These are phyloP conservation scores for Heteromormyrus szaboi DNA, from an alignment of 2,797 vertebrate species.

Conservation along the genomic window DNA sequence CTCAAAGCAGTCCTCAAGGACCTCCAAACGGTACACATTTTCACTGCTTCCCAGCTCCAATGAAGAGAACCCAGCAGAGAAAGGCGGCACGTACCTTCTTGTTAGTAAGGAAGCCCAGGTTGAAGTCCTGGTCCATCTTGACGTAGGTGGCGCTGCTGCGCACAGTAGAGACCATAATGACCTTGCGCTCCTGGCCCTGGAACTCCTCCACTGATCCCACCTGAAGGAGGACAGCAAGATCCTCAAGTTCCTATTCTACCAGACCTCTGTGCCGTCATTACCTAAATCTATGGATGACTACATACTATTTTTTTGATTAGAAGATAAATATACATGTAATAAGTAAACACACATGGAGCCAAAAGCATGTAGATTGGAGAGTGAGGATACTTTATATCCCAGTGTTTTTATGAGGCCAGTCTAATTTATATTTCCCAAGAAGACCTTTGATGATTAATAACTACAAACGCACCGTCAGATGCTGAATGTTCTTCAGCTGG, in stretches of 20 bases:
- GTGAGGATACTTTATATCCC: neutral
- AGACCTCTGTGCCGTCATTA: neutral
- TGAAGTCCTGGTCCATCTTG: slow-evolving; percentile 74
- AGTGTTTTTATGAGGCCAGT: neutral
- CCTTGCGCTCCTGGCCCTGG: slow-evolving; percentile 82
- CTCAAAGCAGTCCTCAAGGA: neutral
- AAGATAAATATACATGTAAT: neutral
- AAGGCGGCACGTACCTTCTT: slow-evolving; percentile 66
- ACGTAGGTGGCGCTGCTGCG: slow-evolving; percentile 73
- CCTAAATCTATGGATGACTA: neutral
- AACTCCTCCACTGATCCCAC: slow-evolving; percentile 93
- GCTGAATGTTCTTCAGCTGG: slow-evolving; percentile 60
- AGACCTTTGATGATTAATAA: neutral
- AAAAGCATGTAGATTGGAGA: neutral
- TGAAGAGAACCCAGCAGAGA: neutral
- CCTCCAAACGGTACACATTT: neutral
- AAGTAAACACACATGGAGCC: neutral
- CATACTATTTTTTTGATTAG: neutral
- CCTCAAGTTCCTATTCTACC: neutral
- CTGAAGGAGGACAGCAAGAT: slow-evolving; percentile 44
- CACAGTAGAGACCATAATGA: slow-evolving; percentile 85
- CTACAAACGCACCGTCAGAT: slow-evolving; percentile 65
- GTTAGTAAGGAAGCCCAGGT: slow-evolving; percentile 83
- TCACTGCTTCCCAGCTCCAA: neutral
- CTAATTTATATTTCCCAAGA: neutral